Evolutionary conservation across 2,113 vertebrate genomes (phyloP).

Genomic region (Anthoscopus minutus): DNA sequence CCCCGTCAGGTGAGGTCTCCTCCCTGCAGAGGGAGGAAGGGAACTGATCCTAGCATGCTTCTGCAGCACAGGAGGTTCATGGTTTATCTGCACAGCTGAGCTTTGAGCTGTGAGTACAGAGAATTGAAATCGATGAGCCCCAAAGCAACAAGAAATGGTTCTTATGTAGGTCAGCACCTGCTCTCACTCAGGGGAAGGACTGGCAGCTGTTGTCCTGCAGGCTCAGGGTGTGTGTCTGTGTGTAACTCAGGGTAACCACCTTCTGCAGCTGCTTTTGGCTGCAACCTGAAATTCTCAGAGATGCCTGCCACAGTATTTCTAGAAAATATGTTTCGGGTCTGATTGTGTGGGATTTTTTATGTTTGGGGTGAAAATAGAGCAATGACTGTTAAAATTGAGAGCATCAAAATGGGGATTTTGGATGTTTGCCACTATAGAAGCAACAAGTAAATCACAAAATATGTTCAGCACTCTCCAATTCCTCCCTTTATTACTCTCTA

Average conservation of each 20-base stretch:
- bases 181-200: not conserved
- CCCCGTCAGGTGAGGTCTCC: not conserved
- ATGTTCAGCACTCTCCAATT: not conserved
- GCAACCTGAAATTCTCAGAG: not conserved
- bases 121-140: not conserved
- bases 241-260: not conserved
- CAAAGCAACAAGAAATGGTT: not conserved
- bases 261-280: not conserved
- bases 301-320: not conserved
- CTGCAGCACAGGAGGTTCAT: not conserved
- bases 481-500: not conserved
- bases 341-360: not conserved
- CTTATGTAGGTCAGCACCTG: constrained; percentile 14
- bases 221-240: not conserved
- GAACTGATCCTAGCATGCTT: not conserved
- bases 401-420: not conserved
- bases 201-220: not conserved
- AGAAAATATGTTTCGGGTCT: not conserved
- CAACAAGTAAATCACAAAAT: not conserved
- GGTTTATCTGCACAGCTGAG: not conserved
- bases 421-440: not conserved
- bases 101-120: not conserved
- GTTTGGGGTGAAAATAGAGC: not conserved
- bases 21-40: not conserved
- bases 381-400: not conserved